Percentiles rank a stretch among this genome's conserved stretches.
These are phyloP conservation scores for Turritopsis dohrnii DNA, from an alignment of 30 jellyfish, hydroid and myxozoan genomes.

Conservation along the genomic window DNA sequence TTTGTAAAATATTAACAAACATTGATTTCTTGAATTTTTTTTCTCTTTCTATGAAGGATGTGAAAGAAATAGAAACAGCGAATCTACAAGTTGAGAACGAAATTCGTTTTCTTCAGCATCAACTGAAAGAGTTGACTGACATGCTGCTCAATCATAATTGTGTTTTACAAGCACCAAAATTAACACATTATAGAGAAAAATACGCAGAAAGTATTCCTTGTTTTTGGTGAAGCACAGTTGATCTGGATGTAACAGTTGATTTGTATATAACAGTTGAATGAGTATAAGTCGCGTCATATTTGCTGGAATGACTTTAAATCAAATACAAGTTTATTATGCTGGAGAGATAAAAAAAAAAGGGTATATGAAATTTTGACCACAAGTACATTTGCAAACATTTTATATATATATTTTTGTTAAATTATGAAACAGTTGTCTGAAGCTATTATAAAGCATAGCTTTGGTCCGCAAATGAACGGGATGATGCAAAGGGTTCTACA, in stretches of 20 bases:
- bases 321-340: background rate
- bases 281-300: background rate
- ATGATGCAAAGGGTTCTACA: too few relatives aligned
- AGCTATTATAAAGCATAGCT: too few relatives aligned
- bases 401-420: too few relatives aligned
- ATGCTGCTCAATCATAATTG: slow-evolving; percentile 16
- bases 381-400: background rate
- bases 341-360: background rate
- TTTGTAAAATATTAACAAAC: too few relatives aligned
- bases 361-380: background rate
- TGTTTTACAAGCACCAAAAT: slow-evolving; percentile 13
- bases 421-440: background rate
- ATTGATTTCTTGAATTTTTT: too few relatives aligned
- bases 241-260: too few relatives aligned
- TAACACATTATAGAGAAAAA: background rate
- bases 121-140: slow-evolving; percentile 20
- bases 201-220: background rate
- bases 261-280: too few relatives aligned
- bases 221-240: background rate
- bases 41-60: slow-evolving; percentile 27
- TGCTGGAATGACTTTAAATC: background rate
- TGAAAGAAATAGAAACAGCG: slow-evolving; percentile 15
- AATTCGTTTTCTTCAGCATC: slow-evolving; percentile 15
- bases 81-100: slow-evolving; percentile 25
- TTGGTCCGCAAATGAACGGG: too few relatives aligned